Percentiles rank a stretch among this genome's conserved stretches.
Conservation (phyloP, 2,797 vertebrate species). For the Emydoidea blandingii region DNA sequence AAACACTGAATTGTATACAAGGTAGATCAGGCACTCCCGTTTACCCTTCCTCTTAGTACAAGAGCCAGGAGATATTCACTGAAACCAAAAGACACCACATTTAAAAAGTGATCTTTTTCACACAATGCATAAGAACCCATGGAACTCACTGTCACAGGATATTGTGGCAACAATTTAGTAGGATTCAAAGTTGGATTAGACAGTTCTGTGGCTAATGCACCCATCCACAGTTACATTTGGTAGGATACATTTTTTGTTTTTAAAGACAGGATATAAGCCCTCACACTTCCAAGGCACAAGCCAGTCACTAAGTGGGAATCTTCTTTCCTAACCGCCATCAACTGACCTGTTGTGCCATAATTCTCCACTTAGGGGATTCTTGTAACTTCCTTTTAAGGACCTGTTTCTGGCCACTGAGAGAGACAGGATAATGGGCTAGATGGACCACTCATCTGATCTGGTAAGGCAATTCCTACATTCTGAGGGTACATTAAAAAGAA, state of each 20-base stretch:
- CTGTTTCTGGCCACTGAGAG: conserved; percentile 32
- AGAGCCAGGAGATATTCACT: neutral
- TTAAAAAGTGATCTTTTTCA: neutral
- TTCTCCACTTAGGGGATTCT: neutral
- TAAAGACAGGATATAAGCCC: neutral
- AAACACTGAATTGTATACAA: neutral
- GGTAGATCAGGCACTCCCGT: neutral
- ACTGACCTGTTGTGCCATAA: neutral
- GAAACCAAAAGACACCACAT: neutral
- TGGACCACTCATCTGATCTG: neutral
- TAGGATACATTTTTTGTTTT: neutral
- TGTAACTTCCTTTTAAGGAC: conserved; percentile 23
- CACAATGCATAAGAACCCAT: accelerated
- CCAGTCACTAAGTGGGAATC: accelerated
- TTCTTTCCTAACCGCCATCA: neutral
- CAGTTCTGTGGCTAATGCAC: neutral
- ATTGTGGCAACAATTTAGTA: neutral
- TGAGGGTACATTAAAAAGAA: conserved; percentile 24
- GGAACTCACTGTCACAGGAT: accelerated
- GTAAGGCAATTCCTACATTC: conserved; percentile 24
- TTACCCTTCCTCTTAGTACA: neutral
- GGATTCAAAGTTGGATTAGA: neutral
- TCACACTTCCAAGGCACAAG: neutral
- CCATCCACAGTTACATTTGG: neutral
- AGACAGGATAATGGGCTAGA: conserved; percentile 17